A percentile compares a stretch with the other conserved stretches of the same genome.
Conservation (phyloP, 2,113 vertebrate species). For the Verasper variegatus region DNA sequence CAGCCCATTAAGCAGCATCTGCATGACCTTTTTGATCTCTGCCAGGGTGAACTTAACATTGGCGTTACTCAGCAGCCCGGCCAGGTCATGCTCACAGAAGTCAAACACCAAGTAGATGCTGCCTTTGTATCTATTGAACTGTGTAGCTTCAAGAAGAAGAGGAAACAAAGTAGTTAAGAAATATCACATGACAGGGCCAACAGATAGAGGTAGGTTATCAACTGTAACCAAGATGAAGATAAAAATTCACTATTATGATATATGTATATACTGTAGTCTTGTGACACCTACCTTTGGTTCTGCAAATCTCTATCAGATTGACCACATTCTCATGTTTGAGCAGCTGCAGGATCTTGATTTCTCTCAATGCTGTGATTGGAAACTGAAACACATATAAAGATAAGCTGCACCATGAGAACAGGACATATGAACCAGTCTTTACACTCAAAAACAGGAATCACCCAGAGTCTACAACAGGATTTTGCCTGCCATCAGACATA, state of each 20-base stretch:
- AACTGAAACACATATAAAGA: conserved; percentile 81
- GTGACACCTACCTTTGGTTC: conserved; percentile 92
- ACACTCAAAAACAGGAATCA: too few species aligned
- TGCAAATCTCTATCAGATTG: conserved; percentile 98
- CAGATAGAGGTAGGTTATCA: too few species aligned
- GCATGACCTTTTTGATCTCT: conserved; percentile 99
- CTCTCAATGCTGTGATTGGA: conserved; percentile 95
- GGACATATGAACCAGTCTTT: too few species aligned
- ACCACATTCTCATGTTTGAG: conserved; percentile 98
- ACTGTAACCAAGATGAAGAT: too few species aligned
- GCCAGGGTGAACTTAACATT: conserved; percentile 96
- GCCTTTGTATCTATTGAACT: conserved; percentile 97
- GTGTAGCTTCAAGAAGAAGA: conserved; percentile 85
- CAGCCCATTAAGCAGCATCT: conserved; percentile 96
- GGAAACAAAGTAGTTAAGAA: not conserved
- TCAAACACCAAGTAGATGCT: conserved; percentile 99
- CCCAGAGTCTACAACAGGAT: too few species aligned
- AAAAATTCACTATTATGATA: too few species aligned
- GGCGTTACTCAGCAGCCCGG: conserved; percentile 94
- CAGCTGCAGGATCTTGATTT: conserved; percentile 98
- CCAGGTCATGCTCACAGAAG: conserved; percentile 98
- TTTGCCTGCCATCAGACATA: too few species aligned
- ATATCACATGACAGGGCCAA: too few species aligned
- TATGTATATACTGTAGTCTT: too few species aligned
- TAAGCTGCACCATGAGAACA: not conserved